Conservation (phyloP, 2,888 invertebrate genomes). For the Pharmacophagus antenor region DNA sequence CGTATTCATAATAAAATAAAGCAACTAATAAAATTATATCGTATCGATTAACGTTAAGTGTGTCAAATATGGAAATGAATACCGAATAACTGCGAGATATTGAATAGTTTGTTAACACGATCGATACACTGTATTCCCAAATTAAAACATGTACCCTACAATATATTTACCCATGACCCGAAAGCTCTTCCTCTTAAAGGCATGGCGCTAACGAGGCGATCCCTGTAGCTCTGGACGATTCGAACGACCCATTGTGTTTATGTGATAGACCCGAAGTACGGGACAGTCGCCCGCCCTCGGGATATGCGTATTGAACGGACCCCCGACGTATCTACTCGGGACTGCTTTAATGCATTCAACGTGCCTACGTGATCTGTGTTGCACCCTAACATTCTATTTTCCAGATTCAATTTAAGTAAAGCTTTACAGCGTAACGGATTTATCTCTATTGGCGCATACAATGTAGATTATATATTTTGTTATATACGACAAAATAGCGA, state of each 20-base stretch:
- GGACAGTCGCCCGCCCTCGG: constrained; percentile 23
- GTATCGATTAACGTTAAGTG: background rate
- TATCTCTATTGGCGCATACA: constrained; percentile 10
- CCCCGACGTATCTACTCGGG: constrained; percentile 15
- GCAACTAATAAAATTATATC: background rate
- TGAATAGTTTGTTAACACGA: background rate
- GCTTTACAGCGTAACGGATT: constrained; percentile 24
- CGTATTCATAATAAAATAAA: no score
- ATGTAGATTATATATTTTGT: background rate
- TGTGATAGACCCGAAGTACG: constrained; percentile 11
- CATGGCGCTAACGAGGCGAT: constrained; percentile 17
- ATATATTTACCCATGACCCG: constrained; percentile 24
- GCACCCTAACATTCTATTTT: constrained; percentile 27
- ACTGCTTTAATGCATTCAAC: constrained; percentile 24
- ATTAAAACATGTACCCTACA: constrained; percentile 6
- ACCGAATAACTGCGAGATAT: background rate
- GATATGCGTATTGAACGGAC: constrained; percentile 24
- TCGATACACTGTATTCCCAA: background rate
- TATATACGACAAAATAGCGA: no score
- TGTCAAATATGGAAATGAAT: no score
- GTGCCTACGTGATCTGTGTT: constrained; percentile 24
- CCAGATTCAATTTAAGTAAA: constrained; percentile 25
- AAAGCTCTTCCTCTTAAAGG: constrained; percentile 4
- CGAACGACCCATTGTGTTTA: constrained; percentile 25
- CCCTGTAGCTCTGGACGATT: constrained; percentile 5